Evolutionary conservation across 2,888 invertebrate species (phyloP), one percentile per base, ranked within the genome.

Genomic region (Coronaproctus castanopsis): DNA sequence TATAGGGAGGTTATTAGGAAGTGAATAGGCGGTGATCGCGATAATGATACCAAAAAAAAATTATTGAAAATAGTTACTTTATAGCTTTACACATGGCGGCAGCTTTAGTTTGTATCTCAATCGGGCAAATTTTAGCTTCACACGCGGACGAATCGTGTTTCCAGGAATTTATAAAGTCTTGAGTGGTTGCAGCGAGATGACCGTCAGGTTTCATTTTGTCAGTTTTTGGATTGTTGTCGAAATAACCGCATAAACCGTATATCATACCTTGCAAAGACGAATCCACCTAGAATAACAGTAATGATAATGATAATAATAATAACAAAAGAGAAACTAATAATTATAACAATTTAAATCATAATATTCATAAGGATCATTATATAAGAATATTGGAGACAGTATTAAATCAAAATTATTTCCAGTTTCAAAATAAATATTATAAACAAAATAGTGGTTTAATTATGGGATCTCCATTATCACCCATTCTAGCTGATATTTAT

Each of bases 201-300:
- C 87, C 87, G 69, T 80, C 78, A 0, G 87, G 87, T 63, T 78
- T 75, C 2, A 80, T 77, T 55, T 82, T 80, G 69, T 89, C 89
- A 70, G 87, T 85, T 52, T 68, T 66, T 0, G 74, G 66, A 24
- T 77, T 71, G 1, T 80, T 81, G 71, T 85, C 85, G 70, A 80
- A 86, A 61, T 78, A 81, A 1, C 89, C 89, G 69, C 89, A 90
- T 10, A 89, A 72, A 0, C 89, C 89, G 66, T 86, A 85, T 0
- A 88, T 81, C 52, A 74, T 0, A 78, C 73, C 79, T 10, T 79
- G 61, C 23, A 61, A 54, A n/a, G 56, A 60, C 52, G 55, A 55
- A 24, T 55, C 59, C 18, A 59, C 52, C 63, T 63, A 54, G 19
- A 8, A 24, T n/a, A 24, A 19, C 10, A 55, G 24, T n/a, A 55